A percentile compares a stretch with the other conserved stretches of the same genome.
Conservation (phyloP, 2,888 invertebrate species). For the Sarcophaga rosellei region DNA sequence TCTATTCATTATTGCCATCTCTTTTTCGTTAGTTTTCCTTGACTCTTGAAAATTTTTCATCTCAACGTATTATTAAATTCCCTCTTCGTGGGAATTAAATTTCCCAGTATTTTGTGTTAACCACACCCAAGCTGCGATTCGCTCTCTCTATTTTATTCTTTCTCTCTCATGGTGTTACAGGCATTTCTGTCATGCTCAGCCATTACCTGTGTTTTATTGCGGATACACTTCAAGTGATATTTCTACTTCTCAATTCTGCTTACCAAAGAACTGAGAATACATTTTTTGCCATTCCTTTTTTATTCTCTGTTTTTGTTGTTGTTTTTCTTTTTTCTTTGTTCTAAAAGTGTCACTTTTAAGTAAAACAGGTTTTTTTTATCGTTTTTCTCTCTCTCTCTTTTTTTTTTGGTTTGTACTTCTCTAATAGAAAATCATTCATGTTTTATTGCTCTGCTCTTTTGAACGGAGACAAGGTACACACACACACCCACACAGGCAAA, state of each 20-base stretch:
- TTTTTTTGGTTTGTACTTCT: constrained; percentile 68
- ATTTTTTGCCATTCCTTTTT: constrained; percentile 28
- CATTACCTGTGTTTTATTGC: constrained; percentile 20
- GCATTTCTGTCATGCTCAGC: neutral
- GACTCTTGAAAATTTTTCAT: too few relatives aligned
- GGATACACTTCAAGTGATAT: neutral
- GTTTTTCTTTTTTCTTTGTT: constrained; percentile 51
- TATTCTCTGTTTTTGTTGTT: constrained; percentile 24
- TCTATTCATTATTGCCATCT: constrained; percentile 5
- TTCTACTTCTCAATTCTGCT: constrained; percentile 29
- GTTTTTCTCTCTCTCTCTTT: too few relatives aligned
- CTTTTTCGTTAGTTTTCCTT: constrained; percentile 20
- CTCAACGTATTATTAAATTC: neutral
- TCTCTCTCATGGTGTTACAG: constrained; percentile 55
- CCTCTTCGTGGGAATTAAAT: constrained; percentile 58
- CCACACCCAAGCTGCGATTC: constrained; percentile 42
- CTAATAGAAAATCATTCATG: constrained; percentile 65
- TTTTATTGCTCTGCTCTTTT: constrained; percentile 63
- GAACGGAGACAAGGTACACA: neutral
- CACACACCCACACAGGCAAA: neutral
- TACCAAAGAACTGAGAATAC: constrained; percentile 33
- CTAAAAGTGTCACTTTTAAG: constrained; percentile 73
- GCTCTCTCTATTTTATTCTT: constrained; percentile 2
- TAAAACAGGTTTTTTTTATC: constrained; percentile 74
- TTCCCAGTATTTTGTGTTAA: constrained; percentile 76